phyloP scores from a whole-genome alignment of 1,140 invertebrate genomes.

The Dendroctonus ponderosae region DNA sequence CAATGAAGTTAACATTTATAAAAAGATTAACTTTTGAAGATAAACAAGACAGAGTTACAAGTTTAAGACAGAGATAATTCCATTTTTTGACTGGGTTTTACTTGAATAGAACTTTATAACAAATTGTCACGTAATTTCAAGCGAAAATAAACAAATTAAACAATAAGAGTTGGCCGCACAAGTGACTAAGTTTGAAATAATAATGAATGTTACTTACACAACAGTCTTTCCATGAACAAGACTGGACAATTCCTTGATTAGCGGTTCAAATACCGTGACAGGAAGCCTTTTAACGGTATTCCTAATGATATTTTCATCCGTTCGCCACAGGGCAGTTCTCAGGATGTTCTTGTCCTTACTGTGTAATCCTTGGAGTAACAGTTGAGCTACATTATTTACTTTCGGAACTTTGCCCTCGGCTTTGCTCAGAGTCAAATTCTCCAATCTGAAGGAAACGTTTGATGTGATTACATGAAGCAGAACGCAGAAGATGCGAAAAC shows the following conservation, averaged over 20 bases:
- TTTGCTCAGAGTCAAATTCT: slow-evolving; percentile 64
- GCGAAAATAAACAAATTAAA: no score
- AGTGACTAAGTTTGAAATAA: no score
- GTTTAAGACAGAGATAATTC: no score
- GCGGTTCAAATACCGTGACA: slow-evolving; percentile 59
- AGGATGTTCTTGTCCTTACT: slow-evolving; percentile 70
- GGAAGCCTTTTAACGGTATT: slow-evolving; percentile 64
- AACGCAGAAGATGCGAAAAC: no score
- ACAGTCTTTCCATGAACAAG: slow-evolving; percentile 62
- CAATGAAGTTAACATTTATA: neutral
- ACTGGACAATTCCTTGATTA: slow-evolving; percentile 62
- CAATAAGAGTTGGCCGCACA: no score
- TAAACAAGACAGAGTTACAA: no score
- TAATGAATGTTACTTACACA: slow-evolving; percentile 51
- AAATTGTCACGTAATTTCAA: neutral
- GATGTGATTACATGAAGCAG: no score
- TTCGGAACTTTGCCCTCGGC: slow-evolving; percentile 51
- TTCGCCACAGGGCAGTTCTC: slow-evolving; percentile 56
- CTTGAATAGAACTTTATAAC: neutral
- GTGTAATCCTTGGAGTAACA: slow-evolving; percentile 73
- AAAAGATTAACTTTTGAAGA: neutral
- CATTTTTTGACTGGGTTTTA: neutral
- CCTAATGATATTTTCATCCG: slow-evolving; percentile 58
- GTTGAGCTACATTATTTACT: slow-evolving; percentile 67
- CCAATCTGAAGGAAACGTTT: slow-evolving; percentile 49